Percentiles rank a stretch among this genome's conserved stretches.
Evolutionary conservation across 2,888 invertebrate genomes (phyloP).

Genomic region (Chirona hameri): DNA sequence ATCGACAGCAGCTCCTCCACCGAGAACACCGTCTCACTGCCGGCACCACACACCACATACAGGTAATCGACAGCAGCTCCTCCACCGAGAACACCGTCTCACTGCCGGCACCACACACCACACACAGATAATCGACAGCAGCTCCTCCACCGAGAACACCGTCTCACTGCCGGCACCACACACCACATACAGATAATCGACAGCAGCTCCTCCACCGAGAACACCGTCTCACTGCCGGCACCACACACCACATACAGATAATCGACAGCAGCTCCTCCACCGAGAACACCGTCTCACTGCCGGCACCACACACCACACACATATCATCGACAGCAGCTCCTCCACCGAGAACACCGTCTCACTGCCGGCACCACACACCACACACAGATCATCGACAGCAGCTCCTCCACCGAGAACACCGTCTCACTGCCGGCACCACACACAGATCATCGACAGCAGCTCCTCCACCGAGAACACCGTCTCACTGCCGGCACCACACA

Average conservation of each 20-base stretch:
- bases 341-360: conserved; percentile 76
- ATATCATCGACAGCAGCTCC: too few relatives aligned
- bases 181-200: too few relatives aligned
- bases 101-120: conserved; percentile 42
- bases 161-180: conserved; percentile 51
- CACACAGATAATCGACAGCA: too few relatives aligned
- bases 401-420: conserved; percentile 80
- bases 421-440: conserved; percentile 51
- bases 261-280: conserved; percentile 95
- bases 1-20: conserved; percentile 95
- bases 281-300: conserved; percentile 63
- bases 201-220: conserved; percentile 89
- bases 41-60: too few relatives aligned
- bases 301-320: too few relatives aligned
- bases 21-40: conserved; percentile 63
- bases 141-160: conserved; percentile 80
- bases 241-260: too few relatives aligned
- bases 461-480: conserved; percentile 83
- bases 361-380: conserved; percentile 42
- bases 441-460: too few relatives aligned
- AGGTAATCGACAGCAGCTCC: too few relatives aligned
- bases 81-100: conserved; percentile 76
- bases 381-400: conserved; percentile 49
- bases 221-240: conserved; percentile 57
- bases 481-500: conserved; percentile 47